Evolutionary conservation across 35 echinoderm and acorn worm species (phyloP), one percentile per base, ranked within the genome.

Genomic region (Acanthaster planci): DNA sequence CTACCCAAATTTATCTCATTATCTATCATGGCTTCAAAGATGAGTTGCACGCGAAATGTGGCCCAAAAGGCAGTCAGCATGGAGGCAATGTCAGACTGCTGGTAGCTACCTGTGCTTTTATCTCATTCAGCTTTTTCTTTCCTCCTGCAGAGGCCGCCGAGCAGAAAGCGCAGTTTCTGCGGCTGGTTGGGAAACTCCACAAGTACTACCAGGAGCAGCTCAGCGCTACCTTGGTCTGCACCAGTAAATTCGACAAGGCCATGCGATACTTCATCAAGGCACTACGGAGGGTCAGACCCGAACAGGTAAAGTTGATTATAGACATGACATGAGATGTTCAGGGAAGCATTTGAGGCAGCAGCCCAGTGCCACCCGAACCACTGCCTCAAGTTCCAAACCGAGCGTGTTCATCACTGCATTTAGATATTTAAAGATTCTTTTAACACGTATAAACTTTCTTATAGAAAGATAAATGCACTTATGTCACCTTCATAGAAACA

Each of bases 241-340:
- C 85, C 56, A 88, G 80, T 15, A 99, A 93, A 77, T 94, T 94
- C 29, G 83, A 91, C 10, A 99, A 91, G 50, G 84, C 87, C 75
- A 84, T 42, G 0, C 88, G 89, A 75, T 94, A 99, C 40, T 99
- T 99, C 76, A 84, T 94, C 51, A 76, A 68, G 19, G 91, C 96
- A 32, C 60, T 99, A 10, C 79, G 86, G 35, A 29, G 50, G 15
- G 60, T 99, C 38, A 52, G 80, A 47, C 40, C 78, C 23, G 4
- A 26, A 16, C 32, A 78, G 39, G 78, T 72, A 81, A 50, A 18
- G n/a, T 55, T 35, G 37, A 67, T 37, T 19, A 23, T 54, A 18
- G 35, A 29, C 16, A 35, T 54, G n/a, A 26, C 38, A 12, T 5
- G 80, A 31, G 4, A 12, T 6, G 42, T 6, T 12, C 42, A 77